A percentile compares a stretch with the other conserved stretches of the same genome.
Evolutionary conservation across 1,140 invertebrate species (phyloP).

Genomic region (Ceratina calcarata): DNA sequence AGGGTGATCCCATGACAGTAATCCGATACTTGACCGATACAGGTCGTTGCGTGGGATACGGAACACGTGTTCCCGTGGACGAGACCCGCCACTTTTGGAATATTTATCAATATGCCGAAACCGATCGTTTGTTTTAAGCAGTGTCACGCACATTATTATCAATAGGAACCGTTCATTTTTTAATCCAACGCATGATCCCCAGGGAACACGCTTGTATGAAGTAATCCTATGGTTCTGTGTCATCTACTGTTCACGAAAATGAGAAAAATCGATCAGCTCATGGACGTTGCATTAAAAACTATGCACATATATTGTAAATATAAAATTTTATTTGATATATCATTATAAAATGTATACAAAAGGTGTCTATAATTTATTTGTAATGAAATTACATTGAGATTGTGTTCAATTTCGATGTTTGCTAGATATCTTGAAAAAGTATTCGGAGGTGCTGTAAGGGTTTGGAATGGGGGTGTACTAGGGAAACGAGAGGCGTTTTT

Average conservation of each 20-base stretch:
- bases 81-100: conserved; percentile 42
- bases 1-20: conserved; percentile 59
- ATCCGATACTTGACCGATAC: conserved; percentile 63
- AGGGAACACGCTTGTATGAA: too few relatives aligned
- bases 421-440: too few relatives aligned
- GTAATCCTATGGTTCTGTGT: not conserved
- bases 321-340: too few relatives aligned
- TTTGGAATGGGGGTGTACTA: not conserved
- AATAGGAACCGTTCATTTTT: not conserved
- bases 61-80: conserved; percentile 56
- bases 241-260: too few relatives aligned
- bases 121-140: not conserved
- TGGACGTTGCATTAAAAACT: not conserved
- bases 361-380: too few relatives aligned
- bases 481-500: conserved; percentile 12
- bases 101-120: conserved; percentile 45
- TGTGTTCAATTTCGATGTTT: too few relatives aligned
- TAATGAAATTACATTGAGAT: too few relatives aligned
- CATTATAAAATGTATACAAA: too few relatives aligned
- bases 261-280: not conserved
- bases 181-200: not conserved
- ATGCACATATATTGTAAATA: too few relatives aligned
- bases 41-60: conserved; percentile 51
- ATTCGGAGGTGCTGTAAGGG: too few relatives aligned
- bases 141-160: not conserved